These are phyloP conservation scores for Porphyrio hochstetteri DNA, from an alignment of 2,113 vertebrate genomes.

Conservation along the genomic window DNA sequence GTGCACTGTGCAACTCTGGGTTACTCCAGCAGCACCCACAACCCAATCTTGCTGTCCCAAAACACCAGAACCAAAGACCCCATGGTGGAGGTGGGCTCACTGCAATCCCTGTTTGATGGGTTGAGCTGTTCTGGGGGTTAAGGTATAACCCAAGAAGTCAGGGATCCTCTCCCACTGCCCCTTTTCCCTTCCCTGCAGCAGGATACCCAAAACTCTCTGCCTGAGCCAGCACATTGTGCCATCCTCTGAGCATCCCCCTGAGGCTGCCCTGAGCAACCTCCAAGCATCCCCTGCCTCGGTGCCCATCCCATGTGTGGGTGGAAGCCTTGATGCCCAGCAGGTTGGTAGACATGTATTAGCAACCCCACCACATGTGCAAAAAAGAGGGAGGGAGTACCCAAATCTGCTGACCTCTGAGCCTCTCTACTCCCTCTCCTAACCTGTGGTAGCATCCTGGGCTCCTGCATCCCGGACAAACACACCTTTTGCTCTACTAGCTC, in stretches of 20 bases:
- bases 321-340: not conserved
- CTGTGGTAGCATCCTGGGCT: not conserved
- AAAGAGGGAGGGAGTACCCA: not conserved
- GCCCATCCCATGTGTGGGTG: not conserved
- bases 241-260: rapidly evolving
- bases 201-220: not conserved
- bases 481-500: not conserved
- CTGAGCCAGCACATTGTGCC: not conserved
- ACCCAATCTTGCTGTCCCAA: not conserved
- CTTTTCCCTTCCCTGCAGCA: not conserved
- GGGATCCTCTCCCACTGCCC: not conserved
- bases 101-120: rapidly evolving
- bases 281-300: rapidly evolving
- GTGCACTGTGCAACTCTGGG: rapidly evolving
- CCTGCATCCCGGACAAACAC: rapidly evolving
- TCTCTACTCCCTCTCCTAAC: not conserved
- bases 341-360: not conserved
- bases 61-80: not conserved
- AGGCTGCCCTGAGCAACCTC: not conserved
- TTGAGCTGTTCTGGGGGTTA: not conserved
- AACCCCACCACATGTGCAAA: not conserved
- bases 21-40: rapidly evolving
- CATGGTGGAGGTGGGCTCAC: not conserved
- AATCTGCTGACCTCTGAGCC: not conserved
- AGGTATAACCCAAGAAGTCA: not conserved